Evolutionary conservation across 1,140 invertebrate genomes (phyloP), one percentile per base, ranked within the genome.

Genomic region (Aphelenchoides avenae): DNA sequence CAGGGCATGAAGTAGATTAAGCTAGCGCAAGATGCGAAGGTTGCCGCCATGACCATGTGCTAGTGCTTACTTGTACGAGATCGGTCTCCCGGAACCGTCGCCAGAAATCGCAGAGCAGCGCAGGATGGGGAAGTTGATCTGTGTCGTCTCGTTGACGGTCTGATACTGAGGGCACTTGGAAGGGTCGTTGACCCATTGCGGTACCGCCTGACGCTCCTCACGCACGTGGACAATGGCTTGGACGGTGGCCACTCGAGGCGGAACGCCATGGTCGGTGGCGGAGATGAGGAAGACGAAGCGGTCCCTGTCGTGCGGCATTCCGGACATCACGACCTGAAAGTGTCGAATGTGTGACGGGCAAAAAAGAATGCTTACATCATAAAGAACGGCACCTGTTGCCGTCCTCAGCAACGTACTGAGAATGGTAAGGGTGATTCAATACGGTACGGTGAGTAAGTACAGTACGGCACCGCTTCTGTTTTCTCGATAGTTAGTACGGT

Each of bases 231-330:
- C 49, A 6, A 50, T 47, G 1, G 76, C 70, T 46, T 68, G 63
- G 7, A 57, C 66, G 5, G 52, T 52, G 1, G 54, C 56, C 20
- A 56, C 56, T 22, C 54, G 52, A 11, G 65, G 5, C 22, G 66
- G 73, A 2, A 52, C 30, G n/a, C 73, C 73, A 52, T 74, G 75
- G 47, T 74, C 71, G 22, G 57, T 68, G 13, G 71, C 71, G 3
- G 68, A 43, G 6, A 74, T 67, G 15, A 49, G 61, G 37, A 74
- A 74, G 6, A 61, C 33, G 33, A 74, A 70, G 24, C 42, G 22
- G 2, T 33, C 40, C 15, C 24, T 47, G 15, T 47, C 46, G 20
- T 15, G 9, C 1, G 73, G 73, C 26, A 74, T 57, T n/a, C n/a
- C n/a, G n/a, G n/a, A n/a, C n/a, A n/a, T n/a, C n/a, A n/a, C n/a